Base-by-base conservation (phyloP, 2,888 invertebrate genomes). In the Gryllus longicercus region DNA sequence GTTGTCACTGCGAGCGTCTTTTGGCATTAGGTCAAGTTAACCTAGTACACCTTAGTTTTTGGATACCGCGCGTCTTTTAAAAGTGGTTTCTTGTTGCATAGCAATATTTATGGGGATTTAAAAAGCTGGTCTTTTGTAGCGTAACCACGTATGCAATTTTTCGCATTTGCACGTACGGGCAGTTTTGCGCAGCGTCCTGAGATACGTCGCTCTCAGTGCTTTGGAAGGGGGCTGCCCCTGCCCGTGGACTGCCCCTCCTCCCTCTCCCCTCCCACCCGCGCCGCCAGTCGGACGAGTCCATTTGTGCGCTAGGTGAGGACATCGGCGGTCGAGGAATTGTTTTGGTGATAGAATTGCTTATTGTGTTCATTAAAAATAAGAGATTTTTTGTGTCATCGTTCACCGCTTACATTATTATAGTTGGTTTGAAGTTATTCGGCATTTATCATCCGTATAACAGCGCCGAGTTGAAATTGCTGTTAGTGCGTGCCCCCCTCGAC, bases 281-380 rank as follows among this genome's bases (percentile, higher is more conserved):
- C 63, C 18, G 25, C 14, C 49, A 38, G 75, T 14, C 49, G 76
- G 79, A 76, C 79, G 76, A 77, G 79, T 79, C 79, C 79, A 79
- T 79, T 77, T 10, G 8, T 23, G 21, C 18, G n/a, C 21, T 76
- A 76, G 18, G 38, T 76, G 49, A 74, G n/a, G 63, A 16, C 18
- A 18, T 18, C 2, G 63, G 16, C 63, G 10, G 63, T 63, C 14
- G 63, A 63, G 16, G 16, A 18, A 16, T 63, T 63, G 63, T 63
- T 63, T 63, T 63, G 63, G 18, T 63, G 10, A 14, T 16, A 63
- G 63, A 2, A 63, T 18, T 14, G 63, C 25, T 38, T 38, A 38
- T 4, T 38, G 25, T 38, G 25, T 38, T 4, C 25, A 38, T 38
- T 38, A 38, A 38, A 38, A 38, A 38, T 2, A 38, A 38, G 25